phyloP scores from a whole-genome alignment of 2,888 invertebrate species.

The Nephrotoma guestfalica region DNA sequence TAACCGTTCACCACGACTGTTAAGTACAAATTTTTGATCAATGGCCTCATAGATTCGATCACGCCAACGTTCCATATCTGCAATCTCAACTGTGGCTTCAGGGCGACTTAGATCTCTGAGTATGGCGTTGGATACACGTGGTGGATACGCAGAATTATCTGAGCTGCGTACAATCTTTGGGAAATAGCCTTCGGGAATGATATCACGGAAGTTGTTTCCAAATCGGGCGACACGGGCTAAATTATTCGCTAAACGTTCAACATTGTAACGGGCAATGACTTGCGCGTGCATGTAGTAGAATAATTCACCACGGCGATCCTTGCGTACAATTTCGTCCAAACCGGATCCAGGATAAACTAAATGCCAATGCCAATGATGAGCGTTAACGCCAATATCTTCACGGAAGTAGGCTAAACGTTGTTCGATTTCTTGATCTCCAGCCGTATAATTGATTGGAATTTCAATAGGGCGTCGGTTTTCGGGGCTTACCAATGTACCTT shows the following conservation, averaged over 20 bases:
- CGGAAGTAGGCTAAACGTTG: conserved; percentile 66
- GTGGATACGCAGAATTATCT: conserved; percentile 16
- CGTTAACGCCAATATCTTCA: conserved; percentile 70
- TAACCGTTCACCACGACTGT: conserved; percentile 11
- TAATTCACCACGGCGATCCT: conserved; percentile 62
- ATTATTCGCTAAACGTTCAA: conserved; percentile 22
- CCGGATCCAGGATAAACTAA: conserved; percentile 56
- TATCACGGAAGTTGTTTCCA: conserved; percentile 18
- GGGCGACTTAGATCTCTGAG: conserved; percentile 17
- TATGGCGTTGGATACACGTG: conserved; percentile 15
- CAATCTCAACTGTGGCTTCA: conserved; percentile 16
- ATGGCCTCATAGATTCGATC: conserved; percentile 28
- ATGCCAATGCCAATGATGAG: conserved; percentile 88
- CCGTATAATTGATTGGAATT: conserved; percentile 54
- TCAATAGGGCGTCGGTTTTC: conserved; percentile 37
- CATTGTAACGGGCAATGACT: conserved; percentile 20
- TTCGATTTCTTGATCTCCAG: conserved; percentile 50
- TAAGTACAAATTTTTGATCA: conserved; percentile 19
- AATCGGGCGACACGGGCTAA: conserved; percentile 16
- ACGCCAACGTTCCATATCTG: conserved; percentile 26
- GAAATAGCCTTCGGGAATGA: conserved; percentile 23
- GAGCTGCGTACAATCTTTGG: conserved; percentile 21
- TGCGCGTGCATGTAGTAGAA: conserved; percentile 65
- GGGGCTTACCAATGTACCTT: conserved; percentile 38
- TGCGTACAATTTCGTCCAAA: conserved; percentile 41